Conservation (phyloP, 2,797 vertebrate genomes). For the Sebastes trivittatus region DNA sequence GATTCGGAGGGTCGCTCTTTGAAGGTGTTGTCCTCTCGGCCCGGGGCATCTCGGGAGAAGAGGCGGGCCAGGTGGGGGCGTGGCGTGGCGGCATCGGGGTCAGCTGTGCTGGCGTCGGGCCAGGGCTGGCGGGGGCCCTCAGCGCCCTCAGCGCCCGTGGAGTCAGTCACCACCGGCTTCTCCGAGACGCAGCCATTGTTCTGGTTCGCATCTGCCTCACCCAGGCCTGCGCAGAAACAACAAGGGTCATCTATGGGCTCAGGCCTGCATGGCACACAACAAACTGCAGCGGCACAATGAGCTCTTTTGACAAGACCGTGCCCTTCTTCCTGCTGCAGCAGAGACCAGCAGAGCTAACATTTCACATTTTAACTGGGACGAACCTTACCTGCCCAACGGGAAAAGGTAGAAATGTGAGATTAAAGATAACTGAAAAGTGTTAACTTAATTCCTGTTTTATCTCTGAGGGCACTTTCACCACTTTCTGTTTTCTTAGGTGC, state of each 20-base stretch:
- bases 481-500: no score
- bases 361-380: constrained; percentile 10
- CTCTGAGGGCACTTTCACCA: no score
- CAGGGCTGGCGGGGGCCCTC: constrained; percentile 87
- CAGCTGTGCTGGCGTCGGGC: constrained; percentile 89
- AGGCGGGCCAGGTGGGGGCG: constrained; percentile 99
- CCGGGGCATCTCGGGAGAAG: constrained; percentile 99
- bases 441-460: not conserved
- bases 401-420: not conserved
- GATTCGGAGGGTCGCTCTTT: constrained; percentile 99
- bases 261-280: constrained; percentile 85
- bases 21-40: constrained; percentile 99
- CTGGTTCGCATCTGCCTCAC: constrained; percentile 93
- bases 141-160: constrained; percentile 83
- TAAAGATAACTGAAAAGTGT: not conserved
- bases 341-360: constrained; percentile 37
- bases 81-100: constrained; percentile 82
- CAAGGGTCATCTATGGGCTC: constrained; percentile 92
- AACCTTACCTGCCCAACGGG: constrained; percentile 23
- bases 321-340: constrained; percentile 62
- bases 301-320: constrained; percentile 58
- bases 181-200: constrained; percentile 95
- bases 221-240: constrained; percentile 92
- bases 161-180: constrained; percentile 94
- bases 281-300: constrained; percentile 82